These are phyloP conservation scores for Lucinisca nassula DNA, from an alignment of 2,888 invertebrate genomes.

Conservation along the genomic window DNA sequence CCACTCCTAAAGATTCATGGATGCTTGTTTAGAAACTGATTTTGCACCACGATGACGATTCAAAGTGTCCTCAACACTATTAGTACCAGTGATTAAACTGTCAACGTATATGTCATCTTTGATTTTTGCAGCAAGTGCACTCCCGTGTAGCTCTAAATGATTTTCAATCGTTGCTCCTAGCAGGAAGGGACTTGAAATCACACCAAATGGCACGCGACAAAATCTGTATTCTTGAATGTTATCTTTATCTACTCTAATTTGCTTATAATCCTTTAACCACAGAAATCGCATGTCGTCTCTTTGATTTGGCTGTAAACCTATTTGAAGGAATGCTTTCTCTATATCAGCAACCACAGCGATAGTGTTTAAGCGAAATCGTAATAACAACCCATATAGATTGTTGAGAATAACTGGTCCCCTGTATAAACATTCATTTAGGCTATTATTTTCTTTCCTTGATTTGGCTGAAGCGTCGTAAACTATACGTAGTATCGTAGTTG, in stretches of 20 bases:
- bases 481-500: too few relatives aligned
- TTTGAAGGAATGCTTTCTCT: background rate
- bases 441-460: constrained; percentile 1
- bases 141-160: background rate
- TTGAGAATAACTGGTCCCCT: constrained; percentile 24
- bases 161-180: constrained; percentile 17
- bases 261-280: constrained; percentile 11
- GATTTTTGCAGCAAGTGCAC: background rate
- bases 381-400: constrained; percentile 16
- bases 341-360: constrained; percentile 21
- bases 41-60: background rate
- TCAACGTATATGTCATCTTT: background rate
- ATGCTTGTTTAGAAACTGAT: background rate
- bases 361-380: constrained; percentile 7
- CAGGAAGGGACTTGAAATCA: constrained; percentile 24
- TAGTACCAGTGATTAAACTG: background rate
- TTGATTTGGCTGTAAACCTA: background rate
- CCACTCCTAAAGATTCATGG: background rate
- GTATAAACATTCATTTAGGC: constrained; percentile 41
- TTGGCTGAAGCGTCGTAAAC: constrained; percentile 15
- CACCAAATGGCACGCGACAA: constrained; percentile 28
- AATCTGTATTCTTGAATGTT: constrained; percentile 30
- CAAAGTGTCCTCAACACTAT: background rate
- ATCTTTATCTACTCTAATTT: background rate
- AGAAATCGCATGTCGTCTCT: constrained; percentile 17